phyloP scores from a whole-genome alignment of 2,888 invertebrate species.

The Oegoconia quadripuncta region DNA sequence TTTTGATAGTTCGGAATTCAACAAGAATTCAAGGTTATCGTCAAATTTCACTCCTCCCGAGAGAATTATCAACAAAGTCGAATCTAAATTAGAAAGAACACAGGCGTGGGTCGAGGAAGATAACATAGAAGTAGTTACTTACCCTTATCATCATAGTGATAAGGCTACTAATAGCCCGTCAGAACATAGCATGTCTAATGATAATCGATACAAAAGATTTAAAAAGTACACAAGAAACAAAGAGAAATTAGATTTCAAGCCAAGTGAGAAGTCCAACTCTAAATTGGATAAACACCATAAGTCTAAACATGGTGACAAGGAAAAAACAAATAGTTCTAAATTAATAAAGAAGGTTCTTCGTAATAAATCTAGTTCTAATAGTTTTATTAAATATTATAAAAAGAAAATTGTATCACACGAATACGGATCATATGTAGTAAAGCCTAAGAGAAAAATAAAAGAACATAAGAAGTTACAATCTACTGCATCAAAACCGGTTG shows the following conservation, averaged over 20 bases:
- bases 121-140: conserved; percentile 27
- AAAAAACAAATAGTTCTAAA: conserved; percentile 29
- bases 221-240: conserved; percentile 23
- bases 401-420: conserved; percentile 28
- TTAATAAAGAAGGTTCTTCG: conserved; percentile 29
- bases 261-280: conserved; percentile 21
- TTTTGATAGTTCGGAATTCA: too few species aligned
- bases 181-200: conserved; percentile 27
- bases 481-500: conserved; percentile 45
- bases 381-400: conserved; percentile 27
- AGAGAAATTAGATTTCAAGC: conserved; percentile 8
- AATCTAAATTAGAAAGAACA: conserved; percentile 37
- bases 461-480: conserved; percentile 26
- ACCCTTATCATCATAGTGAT: conserved; percentile 25
- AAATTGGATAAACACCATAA: conserved; percentile 20
- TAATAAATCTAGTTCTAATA: conserved; percentile 30
- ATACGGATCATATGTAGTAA: conserved; percentile 23
- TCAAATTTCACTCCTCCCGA: too few species aligned
- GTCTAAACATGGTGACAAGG: conserved; percentile 18
- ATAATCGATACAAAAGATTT: conserved; percentile 28
- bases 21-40: too few species aligned
- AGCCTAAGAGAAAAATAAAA: conserved; percentile 25
- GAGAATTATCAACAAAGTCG: conserved; percentile 12
- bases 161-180: conserved; percentile 31
- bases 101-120: conserved; percentile 48